phyloP scores from a whole-genome alignment of 2,797 vertebrate species.

The Clarias pachynema region DNA sequence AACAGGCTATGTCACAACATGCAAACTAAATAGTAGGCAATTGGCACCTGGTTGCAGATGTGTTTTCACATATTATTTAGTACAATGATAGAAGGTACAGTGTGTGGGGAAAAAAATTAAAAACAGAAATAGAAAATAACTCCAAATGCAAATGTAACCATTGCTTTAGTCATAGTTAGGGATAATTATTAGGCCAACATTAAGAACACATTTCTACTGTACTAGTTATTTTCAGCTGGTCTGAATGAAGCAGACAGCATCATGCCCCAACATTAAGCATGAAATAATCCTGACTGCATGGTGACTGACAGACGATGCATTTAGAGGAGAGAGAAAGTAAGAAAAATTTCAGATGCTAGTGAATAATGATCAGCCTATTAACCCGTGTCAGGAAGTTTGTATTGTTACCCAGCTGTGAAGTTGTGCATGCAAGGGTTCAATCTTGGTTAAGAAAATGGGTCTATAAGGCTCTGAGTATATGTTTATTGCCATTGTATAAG shows the following conservation, averaged over 20 bases:
- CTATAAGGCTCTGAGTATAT: background rate
- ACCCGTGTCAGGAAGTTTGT: background rate
- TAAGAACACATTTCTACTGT: background rate
- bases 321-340: background rate
- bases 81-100: background rate
- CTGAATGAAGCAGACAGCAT: background rate
- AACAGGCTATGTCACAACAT: background rate
- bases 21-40: background rate
- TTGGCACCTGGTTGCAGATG: background rate
- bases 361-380: background rate
- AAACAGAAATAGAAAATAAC: background rate
- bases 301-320: background rate
- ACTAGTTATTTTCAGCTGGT: background rate
- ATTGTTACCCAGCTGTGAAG: background rate
- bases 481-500: background rate
- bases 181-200: background rate
- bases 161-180: background rate
- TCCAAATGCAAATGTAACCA: background rate
- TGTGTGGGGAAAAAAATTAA: background rate
- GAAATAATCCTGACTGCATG: background rate
- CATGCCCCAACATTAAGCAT: background rate
- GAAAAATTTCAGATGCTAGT: background rate
- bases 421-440: background rate
- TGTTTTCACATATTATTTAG: background rate
- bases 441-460: background rate